Base-by-base conservation (phyloP, 2,797 vertebrate species). In the Myripristis jacobus region DNA sequence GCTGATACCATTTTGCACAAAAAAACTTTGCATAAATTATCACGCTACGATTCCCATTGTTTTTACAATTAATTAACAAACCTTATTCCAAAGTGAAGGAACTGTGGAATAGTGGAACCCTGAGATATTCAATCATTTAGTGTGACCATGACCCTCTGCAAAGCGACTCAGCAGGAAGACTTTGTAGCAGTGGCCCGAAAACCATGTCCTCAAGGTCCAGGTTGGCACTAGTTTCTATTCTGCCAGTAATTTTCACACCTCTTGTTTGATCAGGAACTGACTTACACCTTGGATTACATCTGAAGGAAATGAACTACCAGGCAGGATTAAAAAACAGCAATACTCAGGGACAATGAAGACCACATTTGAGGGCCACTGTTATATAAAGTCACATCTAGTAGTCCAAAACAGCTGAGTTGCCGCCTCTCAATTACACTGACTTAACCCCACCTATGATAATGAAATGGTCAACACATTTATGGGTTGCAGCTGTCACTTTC, bases 51-150 rank as follows among this genome's bases (percentile, higher is more conserved):
- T 70, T 76, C 78, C 18, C 1, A 3, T 56, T 25, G 22, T 15
- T 65, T 75, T 53, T 61, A 70, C 34, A 87, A 47, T 24, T 31
- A 18, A 73, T 38, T 18, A 65, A 65, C 16, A 68, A 75, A 77
- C 34, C 41, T 63, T 48, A 72, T 66, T 79, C 43, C 36, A 67
- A 82, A 65, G 38, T 27, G 48, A 79, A 65, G 59, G 56, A 31
- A 70, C 65, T 75, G 59, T 71, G 73, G 70, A 70, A 82, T 68
- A 83, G 48, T 80, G 70, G 69, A 91, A 91, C 91, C 93, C 93
- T 93, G 93, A 94, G 93, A 92, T 85, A 59, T 87, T 88, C 27
- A 4, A 56, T 79, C 77, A 54, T 74, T 86, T 55, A 64, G 64
- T 74, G 68, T 87, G 62, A 50, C 46, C 22, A 43, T 21, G 36